Percentiles rank a stretch among this genome's conserved stretches.
These are phyloP conservation scores for Eurosta solidaginis DNA, from an alignment of 1,140 invertebrate genomes.

Conservation along the genomic window DNA sequence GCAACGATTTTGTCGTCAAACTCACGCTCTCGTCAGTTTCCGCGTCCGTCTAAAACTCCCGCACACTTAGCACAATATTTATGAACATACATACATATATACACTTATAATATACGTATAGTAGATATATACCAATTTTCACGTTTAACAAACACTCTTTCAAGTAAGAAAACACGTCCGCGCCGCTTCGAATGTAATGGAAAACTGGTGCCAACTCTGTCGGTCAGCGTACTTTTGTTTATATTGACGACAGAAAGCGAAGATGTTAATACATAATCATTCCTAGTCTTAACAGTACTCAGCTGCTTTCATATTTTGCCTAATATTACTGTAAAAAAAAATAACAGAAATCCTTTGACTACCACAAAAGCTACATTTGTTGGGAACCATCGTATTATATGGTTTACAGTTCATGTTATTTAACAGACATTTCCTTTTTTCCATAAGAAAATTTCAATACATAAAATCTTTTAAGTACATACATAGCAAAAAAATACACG, in stretches of 20 bases:
- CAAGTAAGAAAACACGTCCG: neutral
- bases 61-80: neutral
- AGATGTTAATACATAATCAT: neutral
- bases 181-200: neutral
- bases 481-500: no score
- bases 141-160: neutral
- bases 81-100: neutral
- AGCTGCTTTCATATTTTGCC: neutral
- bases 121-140: neutral
- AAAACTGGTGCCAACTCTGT: neutral
- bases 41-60: neutral
- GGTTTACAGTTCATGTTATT: neutral
- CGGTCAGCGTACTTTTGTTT: neutral
- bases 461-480: no score
- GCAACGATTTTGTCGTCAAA: neutral
- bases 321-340: neutral
- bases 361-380: neutral
- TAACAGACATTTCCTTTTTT: neutral
- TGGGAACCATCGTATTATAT: neutral
- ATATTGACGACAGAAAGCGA: neutral
- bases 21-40: neutral
- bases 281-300: neutral
- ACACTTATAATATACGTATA: neutral
- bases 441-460: no score
- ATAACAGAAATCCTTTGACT: neutral